Base-by-base conservation (phyloP, 2,797 vertebrate species). In the Syndactyla subalaris region DNA sequence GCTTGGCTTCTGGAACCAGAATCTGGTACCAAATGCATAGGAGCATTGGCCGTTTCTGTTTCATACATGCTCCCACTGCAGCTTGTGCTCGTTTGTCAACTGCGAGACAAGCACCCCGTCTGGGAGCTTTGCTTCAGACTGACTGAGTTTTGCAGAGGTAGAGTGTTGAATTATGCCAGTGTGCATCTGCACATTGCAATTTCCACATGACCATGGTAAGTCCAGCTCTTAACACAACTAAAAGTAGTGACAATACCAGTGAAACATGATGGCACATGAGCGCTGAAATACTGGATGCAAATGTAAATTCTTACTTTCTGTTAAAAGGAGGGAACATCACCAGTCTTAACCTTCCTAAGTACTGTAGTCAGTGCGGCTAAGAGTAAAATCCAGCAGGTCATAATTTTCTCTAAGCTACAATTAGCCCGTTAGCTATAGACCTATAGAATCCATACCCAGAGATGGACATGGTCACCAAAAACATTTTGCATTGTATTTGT, bases 171-270 rank as follows among this genome's bases (percentile, higher is more conserved):
- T 65, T 55, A 24, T 3, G 3, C 27, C 55, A 41, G 45, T 34
- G 17, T 23, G 24, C 32, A 52, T 24, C 4, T 17, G 79, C 52
- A 45, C 24, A 38, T 26, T 0, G 0, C 0, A 0, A 36, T 57
- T 48, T 22, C 46, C 23, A 13, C 0, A 1, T 8, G 27, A 54
- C 21, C 10, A 2, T 0, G 6, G 32, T 34, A 76, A 49, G 20
- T 49, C 22, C 38, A 34, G 49, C 29, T 74, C 90, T 78, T 81
- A 72, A 72, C 54, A 12, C 54, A 57, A 18, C 23, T 73, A 48
- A 19, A 39, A 29, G 43, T 2, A 66, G 27, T 46, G 46, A 82
- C n/a, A 55, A 30, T 9, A 82, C 36, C 74, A 68, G 41, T 8
- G 10, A 71, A 29, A 58, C 38, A 11, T 12, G n/a, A 52, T 3